phyloP scores from a whole-genome alignment of 1,140 invertebrate genomes.

The Periplaneta americana region DNA sequence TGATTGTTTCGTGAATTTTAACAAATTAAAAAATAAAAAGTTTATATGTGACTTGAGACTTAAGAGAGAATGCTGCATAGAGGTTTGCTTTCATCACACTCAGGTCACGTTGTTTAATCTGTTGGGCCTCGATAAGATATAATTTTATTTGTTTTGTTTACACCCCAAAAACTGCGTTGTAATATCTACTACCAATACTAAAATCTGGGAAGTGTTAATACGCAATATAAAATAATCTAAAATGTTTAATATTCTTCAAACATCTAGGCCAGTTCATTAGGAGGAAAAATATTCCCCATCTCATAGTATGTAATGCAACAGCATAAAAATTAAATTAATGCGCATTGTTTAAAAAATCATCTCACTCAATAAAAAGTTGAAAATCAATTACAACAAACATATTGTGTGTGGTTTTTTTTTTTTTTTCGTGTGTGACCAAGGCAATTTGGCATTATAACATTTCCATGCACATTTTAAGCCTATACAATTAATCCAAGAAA shows the following conservation, averaged over 20 bases:
- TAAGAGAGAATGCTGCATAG: not conserved
- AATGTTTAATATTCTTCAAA: not conserved
- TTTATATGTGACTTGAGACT: not conserved
- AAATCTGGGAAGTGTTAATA: not conserved
- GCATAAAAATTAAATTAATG: not conserved
- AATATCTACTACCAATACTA: not conserved
- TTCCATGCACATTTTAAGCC: not conserved
- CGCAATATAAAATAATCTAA: not conserved
- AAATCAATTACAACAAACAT: not conserved
- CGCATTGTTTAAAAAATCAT: not conserved
- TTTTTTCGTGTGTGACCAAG: not conserved
- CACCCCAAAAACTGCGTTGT: not conserved
- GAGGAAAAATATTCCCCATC: not conserved
- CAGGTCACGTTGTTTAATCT: not conserved
- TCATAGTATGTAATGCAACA: not conserved
- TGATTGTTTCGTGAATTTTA: not conserved
- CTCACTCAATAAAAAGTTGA: not conserved
- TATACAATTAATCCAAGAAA: not conserved
- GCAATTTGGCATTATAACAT: not conserved
- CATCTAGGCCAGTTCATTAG: not conserved
- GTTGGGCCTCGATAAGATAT: not conserved
- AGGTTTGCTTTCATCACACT: not conserved
- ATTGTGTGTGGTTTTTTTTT: no score
- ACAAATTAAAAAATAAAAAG: not conserved
- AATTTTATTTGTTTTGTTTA: not conserved